Conservation (phyloP, 2,797 vertebrate species). For the Phoeniculus purpureus region DNA sequence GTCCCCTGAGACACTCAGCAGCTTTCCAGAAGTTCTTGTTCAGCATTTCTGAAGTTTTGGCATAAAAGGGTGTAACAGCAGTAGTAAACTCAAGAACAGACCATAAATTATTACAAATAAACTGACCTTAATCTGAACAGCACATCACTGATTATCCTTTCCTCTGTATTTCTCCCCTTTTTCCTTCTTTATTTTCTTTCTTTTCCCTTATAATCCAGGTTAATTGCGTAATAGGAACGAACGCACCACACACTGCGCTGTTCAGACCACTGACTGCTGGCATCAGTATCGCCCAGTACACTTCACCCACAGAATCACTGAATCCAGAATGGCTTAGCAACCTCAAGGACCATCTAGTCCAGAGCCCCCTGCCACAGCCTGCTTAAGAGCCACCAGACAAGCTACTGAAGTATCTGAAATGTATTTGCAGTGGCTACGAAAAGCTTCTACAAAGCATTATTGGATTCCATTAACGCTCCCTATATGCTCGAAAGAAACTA, state of each 20-base stretch:
- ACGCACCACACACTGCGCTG: not conserved
- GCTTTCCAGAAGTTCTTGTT: not conserved
- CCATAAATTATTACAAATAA: not conserved
- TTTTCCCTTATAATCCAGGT: not conserved
- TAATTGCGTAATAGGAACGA: not conserved
- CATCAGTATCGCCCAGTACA: not conserved
- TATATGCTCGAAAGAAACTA: not conserved
- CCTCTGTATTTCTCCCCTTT: not conserved
- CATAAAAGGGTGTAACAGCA: not conserved
- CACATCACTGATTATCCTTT: not conserved
- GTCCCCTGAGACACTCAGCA: not conserved
- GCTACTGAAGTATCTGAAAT: not conserved
- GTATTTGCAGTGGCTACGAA: not conserved
- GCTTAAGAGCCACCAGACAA: not conserved
- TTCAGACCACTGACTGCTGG: not conserved
- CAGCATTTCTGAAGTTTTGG: not conserved
- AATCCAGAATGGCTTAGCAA: too few relatives aligned
- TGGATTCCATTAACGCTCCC: rapidly evolving
- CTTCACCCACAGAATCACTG: not conserved
- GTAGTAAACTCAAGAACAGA: not conserved
- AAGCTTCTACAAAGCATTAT: not conserved
- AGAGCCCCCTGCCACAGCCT: not conserved
- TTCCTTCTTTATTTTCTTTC: not conserved
- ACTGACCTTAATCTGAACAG: not conserved
- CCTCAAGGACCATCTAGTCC: too few relatives aligned